A percentile compares a stretch with the other conserved stretches of the same genome.
These are phyloP conservation scores for Channallabes apus DNA, from an alignment of 2,797 vertebrate species.

Conservation along the genomic window DNA sequence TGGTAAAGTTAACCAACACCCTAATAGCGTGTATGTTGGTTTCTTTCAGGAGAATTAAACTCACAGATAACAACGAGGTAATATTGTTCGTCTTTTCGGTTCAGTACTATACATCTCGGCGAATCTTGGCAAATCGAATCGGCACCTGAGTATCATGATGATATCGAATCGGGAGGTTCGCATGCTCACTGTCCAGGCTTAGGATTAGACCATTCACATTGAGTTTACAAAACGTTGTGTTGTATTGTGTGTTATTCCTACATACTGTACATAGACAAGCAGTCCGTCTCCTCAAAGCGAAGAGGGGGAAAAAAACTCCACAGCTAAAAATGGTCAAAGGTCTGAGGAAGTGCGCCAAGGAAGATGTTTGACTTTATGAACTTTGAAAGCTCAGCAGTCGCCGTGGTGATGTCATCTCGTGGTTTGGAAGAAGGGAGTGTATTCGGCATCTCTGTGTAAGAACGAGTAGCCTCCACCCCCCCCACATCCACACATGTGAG, in stretches of 20 bases:
- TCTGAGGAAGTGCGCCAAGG: background rate
- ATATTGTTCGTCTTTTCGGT: too few species aligned
- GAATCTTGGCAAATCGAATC: too few species aligned
- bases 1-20: too few species aligned
- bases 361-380: slow-evolving; percentile 17
- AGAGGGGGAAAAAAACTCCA: too few species aligned
- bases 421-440: slow-evolving; percentile 49
- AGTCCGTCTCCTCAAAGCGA: too few species aligned
- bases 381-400: slow-evolving; percentile 5
- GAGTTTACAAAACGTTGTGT: background rate
- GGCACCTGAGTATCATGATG: too few species aligned
- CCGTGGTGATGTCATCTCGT: slow-evolving; percentile 50
- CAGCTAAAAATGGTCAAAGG: background rate
- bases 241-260: background rate
- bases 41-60: too few species aligned
- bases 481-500: background rate
- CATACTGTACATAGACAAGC: background rate
- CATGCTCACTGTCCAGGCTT: too few species aligned
- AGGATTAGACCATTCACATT: background rate
- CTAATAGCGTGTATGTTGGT: too few species aligned
- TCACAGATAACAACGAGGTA: too few species aligned
- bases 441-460: slow-evolving; percentile 31
- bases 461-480: slow-evolving; percentile 5
- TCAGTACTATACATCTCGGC: too few species aligned
- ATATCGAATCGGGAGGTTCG: too few species aligned